Percentiles rank a stretch among this genome's conserved stretches.
These are phyloP conservation scores for Himalopsyche tibetana DNA, from an alignment of 2,888 invertebrate species.

Conservation along the genomic window DNA sequence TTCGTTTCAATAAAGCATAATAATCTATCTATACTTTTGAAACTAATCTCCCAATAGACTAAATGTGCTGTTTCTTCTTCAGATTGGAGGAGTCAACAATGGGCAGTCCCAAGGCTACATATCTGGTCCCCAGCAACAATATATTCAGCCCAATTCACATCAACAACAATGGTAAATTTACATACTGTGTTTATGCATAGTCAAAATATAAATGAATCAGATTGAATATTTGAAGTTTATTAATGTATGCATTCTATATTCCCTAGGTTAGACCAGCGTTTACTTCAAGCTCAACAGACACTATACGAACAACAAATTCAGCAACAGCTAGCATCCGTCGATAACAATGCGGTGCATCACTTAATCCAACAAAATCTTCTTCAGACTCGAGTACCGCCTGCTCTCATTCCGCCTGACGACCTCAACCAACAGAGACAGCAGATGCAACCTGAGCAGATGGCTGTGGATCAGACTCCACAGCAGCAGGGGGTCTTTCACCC, in stretches of 20 bases:
- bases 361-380: slow-evolving; percentile 78
- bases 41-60: neutral
- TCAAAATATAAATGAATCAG: neutral
- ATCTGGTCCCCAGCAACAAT: slow-evolving; percentile 62
- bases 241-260: neutral
- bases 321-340: slow-evolving; percentile 75
- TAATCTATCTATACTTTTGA: neutral
- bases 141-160: slow-evolving; percentile 66
- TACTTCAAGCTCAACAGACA: slow-evolving; percentile 74
- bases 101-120: slow-evolving; percentile 62
- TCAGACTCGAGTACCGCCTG: slow-evolving; percentile 74
- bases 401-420: slow-evolving; percentile 68
- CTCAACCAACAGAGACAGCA: slow-evolving; percentile 70
- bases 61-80: neutral
- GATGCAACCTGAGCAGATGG: slow-evolving; percentile 74
- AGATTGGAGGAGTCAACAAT: slow-evolving; percentile 54
- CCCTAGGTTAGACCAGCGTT: slow-evolving; percentile 74
- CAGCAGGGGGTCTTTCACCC: slow-evolving; percentile 69
- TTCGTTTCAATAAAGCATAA: slow-evolving; percentile 12
- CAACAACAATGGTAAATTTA: slow-evolving; percentile 70
- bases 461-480: slow-evolving; percentile 70
- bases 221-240: no score
- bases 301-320: slow-evolving; percentile 75
- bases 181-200: neutral
- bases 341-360: slow-evolving; percentile 77